Conservation (phyloP, 2,113 vertebrate genomes). For the Petaurus breviceps region DNA sequence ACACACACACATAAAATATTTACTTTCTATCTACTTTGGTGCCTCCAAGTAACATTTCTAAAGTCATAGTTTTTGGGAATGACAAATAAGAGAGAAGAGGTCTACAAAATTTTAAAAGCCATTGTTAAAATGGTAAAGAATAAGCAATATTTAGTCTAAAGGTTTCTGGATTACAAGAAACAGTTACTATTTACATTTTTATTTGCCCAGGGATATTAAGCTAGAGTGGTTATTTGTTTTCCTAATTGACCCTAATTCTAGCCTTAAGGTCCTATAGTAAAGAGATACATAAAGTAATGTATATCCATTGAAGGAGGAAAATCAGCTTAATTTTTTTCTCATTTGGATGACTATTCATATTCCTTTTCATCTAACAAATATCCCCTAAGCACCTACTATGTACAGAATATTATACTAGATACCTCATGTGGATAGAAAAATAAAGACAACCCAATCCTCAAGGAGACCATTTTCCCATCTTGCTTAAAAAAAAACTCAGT, state of each 20-base stretch:
- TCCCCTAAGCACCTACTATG: not conserved
- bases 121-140: too few species aligned
- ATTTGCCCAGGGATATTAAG: not conserved
- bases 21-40: too few species aligned
- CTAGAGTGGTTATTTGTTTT: not conserved
- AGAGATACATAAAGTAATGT: not conserved
- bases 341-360: not conserved
- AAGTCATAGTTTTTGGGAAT: too few species aligned
- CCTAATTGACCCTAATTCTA: not conserved
- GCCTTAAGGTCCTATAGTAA: not conserved
- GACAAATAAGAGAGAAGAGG: too few species aligned
- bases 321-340: not conserved
- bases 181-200: not conserved
- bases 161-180: too few species aligned
- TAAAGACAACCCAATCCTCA: not conserved
- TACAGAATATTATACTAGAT: not conserved
- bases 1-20: too few species aligned
- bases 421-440: not conserved
- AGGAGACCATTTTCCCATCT: not conserved
- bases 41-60: too few species aligned
- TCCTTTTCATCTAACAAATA: not conserved
- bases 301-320: not conserved
- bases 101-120: too few species aligned
- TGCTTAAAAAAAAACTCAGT: not conserved
- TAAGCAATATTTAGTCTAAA: too few species aligned